These are phyloP conservation scores for Epinephelus awoara DNA, from an alignment of 2,797 vertebrate genomes.

Conservation along the genomic window DNA sequence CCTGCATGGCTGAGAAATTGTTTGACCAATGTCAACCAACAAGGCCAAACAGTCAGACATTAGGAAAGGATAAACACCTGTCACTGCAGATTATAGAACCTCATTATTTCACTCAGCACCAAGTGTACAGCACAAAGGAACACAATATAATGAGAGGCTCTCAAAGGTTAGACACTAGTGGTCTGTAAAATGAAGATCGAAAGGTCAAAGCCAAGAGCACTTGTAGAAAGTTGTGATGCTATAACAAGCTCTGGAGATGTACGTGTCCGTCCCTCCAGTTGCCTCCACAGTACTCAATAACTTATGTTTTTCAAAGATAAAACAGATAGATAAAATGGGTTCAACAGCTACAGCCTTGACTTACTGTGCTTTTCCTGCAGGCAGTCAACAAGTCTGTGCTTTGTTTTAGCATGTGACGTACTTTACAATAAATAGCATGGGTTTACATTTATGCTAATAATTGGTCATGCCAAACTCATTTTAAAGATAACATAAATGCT, in stretches of 20 bases:
- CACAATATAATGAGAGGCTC: slow-evolving; percentile 1
- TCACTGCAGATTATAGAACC: background rate
- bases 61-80: background rate
- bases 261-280: background rate
- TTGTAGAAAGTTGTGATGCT: background rate
- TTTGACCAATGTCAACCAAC: too few relatives aligned
- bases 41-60: too few relatives aligned
- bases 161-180: slow-evolving; percentile 16
- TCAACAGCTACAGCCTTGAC: background rate
- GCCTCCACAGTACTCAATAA: background rate
- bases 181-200: background rate
- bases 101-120: background rate
- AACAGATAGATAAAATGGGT: too few relatives aligned
- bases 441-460: background rate
- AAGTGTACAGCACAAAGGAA: background rate
- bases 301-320: background rate
- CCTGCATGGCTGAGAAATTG: too few relatives aligned
- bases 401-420: background rate
- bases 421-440: background rate
- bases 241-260: slow-evolving; percentile 3
- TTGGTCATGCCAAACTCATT: background rate
- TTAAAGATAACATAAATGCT: background rate
- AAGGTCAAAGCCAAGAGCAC: slow-evolving; percentile 30
- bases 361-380: background rate
- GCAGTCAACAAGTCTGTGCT: background rate